These are phyloP conservation scores for Dermolepida albohirtum DNA, from an alignment of 2,888 invertebrate species.

Conservation along the genomic window DNA sequence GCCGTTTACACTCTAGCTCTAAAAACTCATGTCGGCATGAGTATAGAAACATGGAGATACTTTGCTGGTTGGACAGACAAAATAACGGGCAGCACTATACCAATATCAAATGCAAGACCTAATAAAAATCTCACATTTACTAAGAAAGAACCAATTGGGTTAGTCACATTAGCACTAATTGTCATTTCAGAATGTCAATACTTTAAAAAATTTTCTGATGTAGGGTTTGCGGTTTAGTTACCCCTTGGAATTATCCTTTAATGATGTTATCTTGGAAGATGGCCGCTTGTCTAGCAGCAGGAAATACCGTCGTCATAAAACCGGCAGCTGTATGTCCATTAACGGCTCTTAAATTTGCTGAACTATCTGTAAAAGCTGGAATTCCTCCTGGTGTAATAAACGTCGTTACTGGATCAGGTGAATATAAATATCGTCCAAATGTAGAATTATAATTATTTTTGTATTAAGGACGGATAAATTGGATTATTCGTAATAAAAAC, in stretches of 20 bases:
- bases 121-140: constrained; percentile 91
- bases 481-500: too few species aligned
- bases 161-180: constrained; percentile 51
- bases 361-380: constrained; percentile 89
- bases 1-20: constrained; percentile 96
- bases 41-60: constrained; percentile 96
- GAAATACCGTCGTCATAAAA: constrained; percentile 96
- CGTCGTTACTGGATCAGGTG: constrained; percentile 86
- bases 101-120: constrained; percentile 91
- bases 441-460: too few species aligned
- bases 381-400: constrained; percentile 96
- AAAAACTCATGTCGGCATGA: constrained; percentile 98
- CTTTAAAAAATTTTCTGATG: constrained; percentile 45
- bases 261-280: constrained; percentile 99
- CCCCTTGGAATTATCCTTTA: constrained; percentile 98
- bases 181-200: not conserved
- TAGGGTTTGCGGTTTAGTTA: constrained; percentile 91
- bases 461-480: too few species aligned
- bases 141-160: constrained; percentile 90
- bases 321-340: constrained; percentile 93
- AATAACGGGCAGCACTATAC: constrained; percentile 91
- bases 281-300: constrained; percentile 96
- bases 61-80: constrained; percentile 98
- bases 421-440: constrained; percentile 1
- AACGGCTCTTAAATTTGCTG: constrained; percentile 95